phyloP scores from a whole-genome alignment of 2,888 invertebrate species.

The Capitulum mitella region DNA sequence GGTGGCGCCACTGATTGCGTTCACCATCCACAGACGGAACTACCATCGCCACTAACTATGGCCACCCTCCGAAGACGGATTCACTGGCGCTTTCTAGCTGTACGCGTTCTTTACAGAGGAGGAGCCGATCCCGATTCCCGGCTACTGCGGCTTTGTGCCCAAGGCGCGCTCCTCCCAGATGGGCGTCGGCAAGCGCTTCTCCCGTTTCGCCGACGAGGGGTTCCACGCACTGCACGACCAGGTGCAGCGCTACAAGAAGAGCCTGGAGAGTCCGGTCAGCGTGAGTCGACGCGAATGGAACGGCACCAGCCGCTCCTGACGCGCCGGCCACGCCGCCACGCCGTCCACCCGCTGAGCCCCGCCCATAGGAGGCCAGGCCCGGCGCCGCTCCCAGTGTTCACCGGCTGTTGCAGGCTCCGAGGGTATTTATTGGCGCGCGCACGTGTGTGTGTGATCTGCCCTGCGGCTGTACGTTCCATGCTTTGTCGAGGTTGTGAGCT shows the following conservation, averaged over 20 bases:
- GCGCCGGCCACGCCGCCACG: too few species aligned
- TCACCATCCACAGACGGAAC: too few species aligned
- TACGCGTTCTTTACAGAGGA: neutral
- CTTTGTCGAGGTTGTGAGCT: too few species aligned
- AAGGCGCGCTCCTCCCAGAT: neutral
- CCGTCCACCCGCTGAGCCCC: too few species aligned
- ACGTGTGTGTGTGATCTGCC: too few species aligned
- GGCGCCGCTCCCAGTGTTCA: too few species aligned
- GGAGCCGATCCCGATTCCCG: neutral
- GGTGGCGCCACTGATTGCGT: too few species aligned
- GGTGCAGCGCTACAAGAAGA: neutral
- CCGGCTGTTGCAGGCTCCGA: too few species aligned
- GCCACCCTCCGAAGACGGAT: neutral
- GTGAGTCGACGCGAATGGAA: neutral
- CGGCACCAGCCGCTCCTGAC: neutral
- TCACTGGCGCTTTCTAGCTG: too few species aligned
- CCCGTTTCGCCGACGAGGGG: constrained; percentile 4
- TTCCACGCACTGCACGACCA: constrained; percentile 5
- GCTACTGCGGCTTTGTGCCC: constrained; percentile 8
- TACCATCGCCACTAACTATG: neutral
- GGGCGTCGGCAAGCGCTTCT: constrained; percentile 14
- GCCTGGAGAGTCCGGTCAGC: neutral
- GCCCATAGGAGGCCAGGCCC: too few species aligned
- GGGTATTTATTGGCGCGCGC: too few species aligned
- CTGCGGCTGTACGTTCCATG: too few species aligned